Evolutionary conservation across 2,113 vertebrate genomes (phyloP).

Genomic region (Nestor notabilis): DNA sequence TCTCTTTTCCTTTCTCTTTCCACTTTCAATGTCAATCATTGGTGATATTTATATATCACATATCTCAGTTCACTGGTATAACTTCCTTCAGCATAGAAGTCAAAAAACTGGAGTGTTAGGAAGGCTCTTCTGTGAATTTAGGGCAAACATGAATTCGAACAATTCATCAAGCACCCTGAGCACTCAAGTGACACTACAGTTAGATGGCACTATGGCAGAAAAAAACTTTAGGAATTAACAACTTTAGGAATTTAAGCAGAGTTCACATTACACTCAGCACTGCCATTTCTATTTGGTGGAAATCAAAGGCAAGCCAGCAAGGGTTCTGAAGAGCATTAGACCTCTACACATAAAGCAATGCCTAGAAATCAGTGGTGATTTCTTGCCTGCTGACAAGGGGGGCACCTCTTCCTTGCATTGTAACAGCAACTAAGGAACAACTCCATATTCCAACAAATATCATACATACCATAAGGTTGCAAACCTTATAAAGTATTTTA

Average conservation of each 20-base stretch:
- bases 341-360: neutral
- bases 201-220: neutral
- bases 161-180: neutral
- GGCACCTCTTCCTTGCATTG: neutral
- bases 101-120: neutral
- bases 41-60: neutral
- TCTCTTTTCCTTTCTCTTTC: neutral
- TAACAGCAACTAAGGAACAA: neutral
- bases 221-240: neutral
- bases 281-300: neutral
- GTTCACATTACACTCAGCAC: neutral
- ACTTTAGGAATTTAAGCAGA: neutral
- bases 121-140: neutral
- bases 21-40: neutral
- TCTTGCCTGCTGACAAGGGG: neutral
- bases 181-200: neutral
- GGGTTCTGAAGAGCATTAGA: neutral
- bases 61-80: neutral
- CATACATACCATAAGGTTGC: accelerated
- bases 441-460: neutral
- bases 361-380: neutral
- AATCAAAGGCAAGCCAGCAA: neutral
- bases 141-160: neutral
- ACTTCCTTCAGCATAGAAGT: neutral
- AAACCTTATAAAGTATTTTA: neutral